A percentile compares a stretch with the other conserved stretches of the same genome.
These are phyloP conservation scores for Ochropleura leucogaster DNA, from an alignment of 2,888 invertebrate species.

Conservation along the genomic window DNA sequence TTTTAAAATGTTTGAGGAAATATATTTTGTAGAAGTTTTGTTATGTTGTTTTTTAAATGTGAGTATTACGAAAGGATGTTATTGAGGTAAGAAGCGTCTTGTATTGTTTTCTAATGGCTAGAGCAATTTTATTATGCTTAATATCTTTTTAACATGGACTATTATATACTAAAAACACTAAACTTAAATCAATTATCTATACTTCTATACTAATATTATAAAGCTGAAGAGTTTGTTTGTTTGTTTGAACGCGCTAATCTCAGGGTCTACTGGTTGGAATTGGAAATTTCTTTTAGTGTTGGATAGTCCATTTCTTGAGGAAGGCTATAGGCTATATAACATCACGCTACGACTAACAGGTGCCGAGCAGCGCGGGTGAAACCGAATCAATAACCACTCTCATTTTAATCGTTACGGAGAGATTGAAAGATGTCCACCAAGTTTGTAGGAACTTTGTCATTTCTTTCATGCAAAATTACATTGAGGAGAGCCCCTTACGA, in stretches of 20 bases:
- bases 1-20: background rate
- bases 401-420: conserved; percentile 69
- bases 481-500: conserved; percentile 78
- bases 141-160: background rate
- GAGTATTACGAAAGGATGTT: background rate
- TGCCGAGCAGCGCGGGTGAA: too few species aligned
- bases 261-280: too few species aligned
- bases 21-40: background rate
- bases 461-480: conserved; percentile 89
- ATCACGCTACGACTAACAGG: too few species aligned
- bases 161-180: background rate
- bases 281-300: too few species aligned
- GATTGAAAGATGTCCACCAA: conserved; percentile 80
- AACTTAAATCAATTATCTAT: conserved; percentile 57
- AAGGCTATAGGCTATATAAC: too few species aligned
- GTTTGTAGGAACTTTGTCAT: conserved; percentile 83
- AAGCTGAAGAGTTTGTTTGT: too few species aligned
- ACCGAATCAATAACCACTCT: conserved; percentile 58
- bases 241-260: too few species aligned
- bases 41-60: background rate
- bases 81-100: background rate
- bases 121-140: background rate
- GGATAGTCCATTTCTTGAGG: too few species aligned
- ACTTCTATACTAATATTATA: too few species aligned
- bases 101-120: background rate